A percentile compares a stretch with the other conserved stretches of the same genome.
phyloP scores from a whole-genome alignment of 1,140 invertebrate species.

The Cherax destructor region DNA sequence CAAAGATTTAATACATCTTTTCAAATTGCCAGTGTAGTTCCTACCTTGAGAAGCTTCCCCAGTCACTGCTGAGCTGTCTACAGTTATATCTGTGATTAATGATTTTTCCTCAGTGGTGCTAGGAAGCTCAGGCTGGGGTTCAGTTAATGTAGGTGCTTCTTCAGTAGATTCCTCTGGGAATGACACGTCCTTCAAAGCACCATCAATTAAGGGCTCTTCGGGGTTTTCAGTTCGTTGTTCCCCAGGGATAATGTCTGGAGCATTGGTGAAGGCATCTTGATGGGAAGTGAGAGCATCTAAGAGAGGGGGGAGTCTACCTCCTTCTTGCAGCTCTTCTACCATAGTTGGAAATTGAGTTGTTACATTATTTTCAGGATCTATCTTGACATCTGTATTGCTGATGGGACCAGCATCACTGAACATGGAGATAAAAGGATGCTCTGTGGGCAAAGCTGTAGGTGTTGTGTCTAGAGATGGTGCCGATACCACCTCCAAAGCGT shows the following conservation, averaged over 20 bases:
- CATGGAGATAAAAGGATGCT: background rate
- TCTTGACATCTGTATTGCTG: background rate
- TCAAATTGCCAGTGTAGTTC: background rate
- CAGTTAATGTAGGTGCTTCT: background rate
- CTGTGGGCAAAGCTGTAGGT: background rate
- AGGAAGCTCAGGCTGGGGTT: slow-evolving; percentile 11
- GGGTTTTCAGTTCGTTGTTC: background rate
- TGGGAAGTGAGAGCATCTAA: slow-evolving; percentile 2
- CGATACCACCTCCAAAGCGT: background rate
- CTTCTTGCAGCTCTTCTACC: background rate
- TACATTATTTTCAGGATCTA: background rate
- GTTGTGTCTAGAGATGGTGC: background rate
- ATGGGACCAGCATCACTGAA: background rate
- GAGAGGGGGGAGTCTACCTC: slow-evolving; percentile 28
- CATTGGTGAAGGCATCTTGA: background rate
- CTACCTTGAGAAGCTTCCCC: slow-evolving; percentile 11
- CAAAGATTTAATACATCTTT: too few relatives aligned
- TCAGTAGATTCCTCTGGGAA: background rate
- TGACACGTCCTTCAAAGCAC: slow-evolving; percentile 4
- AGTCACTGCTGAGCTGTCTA: background rate
- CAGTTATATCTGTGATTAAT: background rate
- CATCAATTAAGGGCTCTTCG: background rate
- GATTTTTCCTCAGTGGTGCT: background rate
- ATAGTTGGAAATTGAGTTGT: background rate
- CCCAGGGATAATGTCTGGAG: background rate